A percentile compares a stretch with the other conserved stretches of the same genome.
Evolutionary conservation across 2,797 vertebrate genomes (phyloP).

Genomic region (Hyperoplus lanceolatus): DNA sequence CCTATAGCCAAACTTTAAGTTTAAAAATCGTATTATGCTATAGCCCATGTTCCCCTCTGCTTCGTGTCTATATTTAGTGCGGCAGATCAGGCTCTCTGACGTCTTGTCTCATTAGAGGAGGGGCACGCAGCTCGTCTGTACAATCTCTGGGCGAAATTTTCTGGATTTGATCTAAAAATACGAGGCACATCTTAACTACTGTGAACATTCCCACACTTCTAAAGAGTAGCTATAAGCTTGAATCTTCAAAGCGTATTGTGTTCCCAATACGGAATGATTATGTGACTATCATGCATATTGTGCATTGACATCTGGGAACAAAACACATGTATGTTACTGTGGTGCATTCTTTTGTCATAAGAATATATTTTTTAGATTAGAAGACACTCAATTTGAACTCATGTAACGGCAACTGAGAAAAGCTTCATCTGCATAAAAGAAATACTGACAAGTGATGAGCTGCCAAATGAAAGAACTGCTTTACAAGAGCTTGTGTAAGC

Average conservation of each 20-base stretch:
- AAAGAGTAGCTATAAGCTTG: constrained; percentile 46
- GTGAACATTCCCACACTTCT: constrained; percentile 47
- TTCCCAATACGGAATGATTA: constrained; percentile 55
- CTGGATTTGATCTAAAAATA: constrained; percentile 82
- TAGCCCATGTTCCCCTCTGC: constrained; percentile 54
- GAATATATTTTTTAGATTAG: constrained; percentile 4
- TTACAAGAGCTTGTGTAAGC: constrained; percentile 29
- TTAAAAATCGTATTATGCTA: constrained; percentile 58
- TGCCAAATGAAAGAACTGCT: constrained; percentile 34
- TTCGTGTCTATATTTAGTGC: constrained; percentile 76
- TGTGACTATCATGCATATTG: constrained; percentile 40
- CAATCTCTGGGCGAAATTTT: constrained; percentile 66
- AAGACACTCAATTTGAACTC: constrained; percentile 9
- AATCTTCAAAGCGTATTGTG: constrained; percentile 62
- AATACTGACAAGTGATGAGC: constrained; percentile 18
- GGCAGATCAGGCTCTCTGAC: constrained; percentile 63
- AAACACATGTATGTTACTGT: constrained; percentile 30
- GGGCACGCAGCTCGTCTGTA: constrained; percentile 54
- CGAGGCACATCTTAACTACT: constrained; percentile 56
- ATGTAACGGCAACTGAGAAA: not conserved
- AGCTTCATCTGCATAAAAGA: constrained; percentile 19
- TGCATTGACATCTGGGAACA: constrained; percentile 43
- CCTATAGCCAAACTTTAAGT: constrained; percentile 51
- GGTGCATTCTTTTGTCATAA: not conserved
- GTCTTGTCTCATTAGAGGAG: constrained; percentile 72